Evolutionary conservation across 2,888 invertebrate species (phyloP).

Genomic region (Andrena dorsata): DNA sequence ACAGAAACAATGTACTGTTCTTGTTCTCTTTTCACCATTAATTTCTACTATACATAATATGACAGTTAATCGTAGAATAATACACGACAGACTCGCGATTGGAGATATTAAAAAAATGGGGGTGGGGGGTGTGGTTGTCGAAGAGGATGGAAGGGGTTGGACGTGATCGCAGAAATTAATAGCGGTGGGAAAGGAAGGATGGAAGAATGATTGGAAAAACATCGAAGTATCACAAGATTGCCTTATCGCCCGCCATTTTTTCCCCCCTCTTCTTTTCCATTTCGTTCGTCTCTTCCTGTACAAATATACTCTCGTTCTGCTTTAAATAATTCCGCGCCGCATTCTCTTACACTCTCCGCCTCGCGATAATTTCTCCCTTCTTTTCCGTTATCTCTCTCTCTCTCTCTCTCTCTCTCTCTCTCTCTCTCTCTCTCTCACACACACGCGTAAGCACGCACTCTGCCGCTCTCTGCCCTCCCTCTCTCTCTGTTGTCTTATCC

Average conservation of each 20-base stretch:
- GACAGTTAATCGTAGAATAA: constrained; percentile 82
- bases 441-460: constrained; percentile 30
- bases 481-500: constrained; percentile 11
- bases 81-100: constrained; percentile 81
- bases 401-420: not conserved
- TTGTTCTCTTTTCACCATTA: constrained; percentile 83
- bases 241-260: constrained; percentile 72
- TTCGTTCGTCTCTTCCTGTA: constrained; percentile 40
- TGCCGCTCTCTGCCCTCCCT: constrained; percentile 14
- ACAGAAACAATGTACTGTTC: constrained; percentile 84
- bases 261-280: constrained; percentile 31
- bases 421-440: constrained; percentile 1
- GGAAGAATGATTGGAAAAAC: constrained; percentile 70
- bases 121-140: constrained; percentile 16
- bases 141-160: constrained; percentile 51
- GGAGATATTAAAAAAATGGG: constrained; percentile 67
- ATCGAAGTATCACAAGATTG: constrained; percentile 83
- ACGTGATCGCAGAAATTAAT: constrained; percentile 54
- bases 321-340: constrained; percentile 40
- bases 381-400: constrained; percentile 12
- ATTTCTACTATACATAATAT: constrained; percentile 84
- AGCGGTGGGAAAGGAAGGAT: constrained; percentile 58
- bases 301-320: constrained; percentile 30
- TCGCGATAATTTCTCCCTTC: not conserved
- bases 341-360: constrained; percentile 20